Percentiles rank a stretch among this genome's conserved stretches.
Conservation (phyloP, 2,797 vertebrate genomes). For the Acropternis orthonyx region DNA sequence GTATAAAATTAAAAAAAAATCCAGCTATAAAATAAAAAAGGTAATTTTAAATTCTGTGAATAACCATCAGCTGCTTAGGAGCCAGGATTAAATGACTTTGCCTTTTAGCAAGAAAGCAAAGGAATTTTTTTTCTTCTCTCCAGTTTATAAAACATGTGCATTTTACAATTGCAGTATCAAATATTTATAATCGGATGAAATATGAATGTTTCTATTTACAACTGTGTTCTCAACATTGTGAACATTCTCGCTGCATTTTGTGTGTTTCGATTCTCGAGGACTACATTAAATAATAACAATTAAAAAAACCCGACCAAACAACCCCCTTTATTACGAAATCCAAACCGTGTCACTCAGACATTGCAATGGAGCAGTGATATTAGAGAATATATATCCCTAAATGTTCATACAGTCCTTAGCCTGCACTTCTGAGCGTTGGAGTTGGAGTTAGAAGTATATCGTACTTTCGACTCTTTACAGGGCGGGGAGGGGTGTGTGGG, state of each 20-base stretch:
- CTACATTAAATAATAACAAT: slow-evolving; percentile 73
- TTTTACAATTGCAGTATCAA: slow-evolving; percentile 75
- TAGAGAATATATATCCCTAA: background rate
- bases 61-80: slow-evolving; percentile 70
- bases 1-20: background rate
- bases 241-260: slow-evolving; percentile 73
- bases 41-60: slow-evolving; percentile 73
- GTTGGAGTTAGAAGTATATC: background rate
- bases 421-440: background rate
- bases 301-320: background rate
- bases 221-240: slow-evolving; percentile 75
- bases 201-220: slow-evolving; percentile 79
- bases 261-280: slow-evolving; percentile 76
- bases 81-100: slow-evolving; percentile 50
- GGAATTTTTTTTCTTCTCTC: slow-evolving; percentile 7
- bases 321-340: slow-evolving; percentile 67
- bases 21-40: slow-evolving; percentile 54
- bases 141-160: slow-evolving; percentile 69
- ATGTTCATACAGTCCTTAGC: background rate
- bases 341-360: background rate
- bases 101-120: slow-evolving; percentile 72
- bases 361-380: background rate
- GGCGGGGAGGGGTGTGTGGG: background rate
- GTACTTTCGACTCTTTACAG: background rate
- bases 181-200: slow-evolving; percentile 80